Percentiles rank a stretch among this genome's conserved stretches.
phyloP scores from a whole-genome alignment of 2,113 vertebrate genomes.

The Scomber colias region DNA sequence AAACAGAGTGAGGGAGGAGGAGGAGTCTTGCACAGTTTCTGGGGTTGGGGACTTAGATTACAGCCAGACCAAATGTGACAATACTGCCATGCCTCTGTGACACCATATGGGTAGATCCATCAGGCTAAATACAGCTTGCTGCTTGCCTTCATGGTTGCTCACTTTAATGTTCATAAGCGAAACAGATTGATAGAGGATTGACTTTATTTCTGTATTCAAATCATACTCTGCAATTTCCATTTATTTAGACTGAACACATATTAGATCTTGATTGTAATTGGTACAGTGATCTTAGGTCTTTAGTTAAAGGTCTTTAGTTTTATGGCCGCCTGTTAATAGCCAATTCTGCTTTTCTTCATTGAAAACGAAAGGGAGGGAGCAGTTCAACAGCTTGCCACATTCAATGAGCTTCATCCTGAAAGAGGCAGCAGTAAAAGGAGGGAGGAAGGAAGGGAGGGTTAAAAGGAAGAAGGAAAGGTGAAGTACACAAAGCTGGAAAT shows the following conservation, averaged over 20 bases:
- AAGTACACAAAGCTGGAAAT: conserved; percentile 7
- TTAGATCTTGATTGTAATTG: not conserved
- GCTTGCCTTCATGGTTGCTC: not conserved
- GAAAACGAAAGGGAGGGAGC: not conserved
- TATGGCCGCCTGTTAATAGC: not conserved
- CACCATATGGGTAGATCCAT: no score
- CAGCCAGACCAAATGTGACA: conserved; percentile 6
- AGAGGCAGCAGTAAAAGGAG: not conserved
- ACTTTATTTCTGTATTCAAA: no score
- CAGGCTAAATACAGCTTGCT: not conserved
- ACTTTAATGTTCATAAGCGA: not conserved
- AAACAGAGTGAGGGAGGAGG: not conserved
- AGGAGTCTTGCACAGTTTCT: not conserved
- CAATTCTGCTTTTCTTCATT: rapidly evolving
- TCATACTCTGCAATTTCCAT: not conserved
- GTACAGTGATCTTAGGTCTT: not conserved
- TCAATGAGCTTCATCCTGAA: not conserved
- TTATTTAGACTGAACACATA: not conserved
- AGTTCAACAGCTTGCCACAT: not conserved
- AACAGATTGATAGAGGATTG: not conserved
- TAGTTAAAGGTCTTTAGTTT: no score
- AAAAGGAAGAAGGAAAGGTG: conserved; percentile 24
- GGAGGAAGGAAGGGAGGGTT: conserved; percentile 51
- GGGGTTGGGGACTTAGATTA: not conserved
- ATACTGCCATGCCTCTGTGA: no score